A percentile compares a stretch with the other conserved stretches of the same genome.
Conservation (phyloP, 2,113 vertebrate species). For the Pangasianodon hypophthalmus region DNA sequence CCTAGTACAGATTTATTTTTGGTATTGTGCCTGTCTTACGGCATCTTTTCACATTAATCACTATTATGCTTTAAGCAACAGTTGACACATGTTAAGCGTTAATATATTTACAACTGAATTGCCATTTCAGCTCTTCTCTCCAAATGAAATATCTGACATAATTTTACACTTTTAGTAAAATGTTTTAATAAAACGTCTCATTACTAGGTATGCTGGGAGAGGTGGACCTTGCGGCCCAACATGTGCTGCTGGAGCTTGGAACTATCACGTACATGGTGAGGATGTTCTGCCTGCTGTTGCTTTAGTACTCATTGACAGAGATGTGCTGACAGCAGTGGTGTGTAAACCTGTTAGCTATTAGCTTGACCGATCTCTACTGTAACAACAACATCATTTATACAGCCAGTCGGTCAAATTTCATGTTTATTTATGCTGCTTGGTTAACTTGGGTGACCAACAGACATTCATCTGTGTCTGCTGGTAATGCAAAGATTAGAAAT, state of each 20-base stretch:
- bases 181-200: neutral
- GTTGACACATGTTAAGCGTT: too few species aligned
- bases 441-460: neutral
- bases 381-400: neutral
- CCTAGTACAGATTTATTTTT: too few species aligned
- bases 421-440: neutral
- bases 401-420: neutral
- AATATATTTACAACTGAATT: neutral
- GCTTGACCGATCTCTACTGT: neutral
- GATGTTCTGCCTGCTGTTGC: neutral
- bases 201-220: constrained; percentile 81
- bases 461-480: neutral
- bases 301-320: constrained; percentile 22
- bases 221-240: constrained; percentile 84
- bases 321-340: neutral
- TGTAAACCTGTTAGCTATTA: neutral
- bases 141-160: neutral
- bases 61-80: too few species aligned
- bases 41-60: too few species aligned
- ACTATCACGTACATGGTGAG: constrained; percentile 79
- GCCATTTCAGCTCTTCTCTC: neutral
- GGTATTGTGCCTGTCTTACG: too few species aligned
- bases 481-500: neutral
- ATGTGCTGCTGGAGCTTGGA: constrained; percentile 80
- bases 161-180: neutral